A percentile compares a stretch with the other conserved stretches of the same genome.
Conservation (phyloP, 35 echinoderm and acorn worm genomes). For the Ptychodera flava region DNA sequence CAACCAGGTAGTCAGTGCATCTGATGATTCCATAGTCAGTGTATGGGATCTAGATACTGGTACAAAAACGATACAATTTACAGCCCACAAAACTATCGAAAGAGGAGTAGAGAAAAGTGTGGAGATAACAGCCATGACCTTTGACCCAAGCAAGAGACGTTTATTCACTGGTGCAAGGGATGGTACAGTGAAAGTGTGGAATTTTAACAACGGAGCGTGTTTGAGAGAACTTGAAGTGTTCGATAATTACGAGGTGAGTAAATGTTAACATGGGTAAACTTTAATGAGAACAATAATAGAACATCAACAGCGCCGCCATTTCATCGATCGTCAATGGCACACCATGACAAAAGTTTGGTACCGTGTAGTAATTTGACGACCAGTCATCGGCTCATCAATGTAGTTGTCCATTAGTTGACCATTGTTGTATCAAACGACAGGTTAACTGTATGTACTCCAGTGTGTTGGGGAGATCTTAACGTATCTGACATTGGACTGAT, state of each 20-base stretch:
- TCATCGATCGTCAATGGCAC: too few relatives aligned
- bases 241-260: slow-evolving; percentile 72
- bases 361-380: too few relatives aligned
- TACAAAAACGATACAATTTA: slow-evolving; percentile 93
- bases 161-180: slow-evolving; percentile 84
- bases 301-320: too few relatives aligned
- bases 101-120: slow-evolving; percentile 83
- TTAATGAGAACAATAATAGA: too few relatives aligned
- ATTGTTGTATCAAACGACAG: too few relatives aligned
- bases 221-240: slow-evolving; percentile 84
- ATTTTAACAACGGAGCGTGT: slow-evolving; percentile 98
- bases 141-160: slow-evolving; percentile 74
- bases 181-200: slow-evolving; percentile 97
- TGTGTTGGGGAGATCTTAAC: too few relatives aligned
- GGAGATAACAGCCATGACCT: slow-evolving; percentile 99
- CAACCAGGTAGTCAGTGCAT: slow-evolving; percentile 87
- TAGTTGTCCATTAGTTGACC: too few relatives aligned
- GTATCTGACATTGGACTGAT: too few relatives aligned
- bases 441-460: too few relatives aligned
- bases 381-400: too few relatives aligned
- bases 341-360: too few relatives aligned
- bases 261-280: too few relatives aligned
- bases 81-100: slow-evolving; percentile 91
- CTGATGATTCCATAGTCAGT: slow-evolving; percentile 91
- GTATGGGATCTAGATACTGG: slow-evolving; percentile 92